Evolutionary conservation across 2,888 invertebrate species (phyloP).

Genomic region (Polietes domitor): DNA sequence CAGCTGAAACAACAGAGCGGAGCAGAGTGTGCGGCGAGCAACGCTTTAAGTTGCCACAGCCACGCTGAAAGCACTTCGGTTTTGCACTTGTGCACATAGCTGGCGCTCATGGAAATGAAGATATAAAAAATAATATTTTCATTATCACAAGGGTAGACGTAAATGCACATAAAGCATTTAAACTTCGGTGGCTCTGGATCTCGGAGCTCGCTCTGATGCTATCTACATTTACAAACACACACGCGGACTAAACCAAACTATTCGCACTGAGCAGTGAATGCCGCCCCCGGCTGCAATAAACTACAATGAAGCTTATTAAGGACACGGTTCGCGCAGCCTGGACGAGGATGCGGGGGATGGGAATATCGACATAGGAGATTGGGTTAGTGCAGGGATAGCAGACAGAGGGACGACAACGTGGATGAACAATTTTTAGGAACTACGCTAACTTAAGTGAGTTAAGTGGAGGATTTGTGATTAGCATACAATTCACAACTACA

Average conservation of each 20-base stretch:
- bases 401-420: neutral
- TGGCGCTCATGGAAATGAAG: neutral
- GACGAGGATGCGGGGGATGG: neutral
- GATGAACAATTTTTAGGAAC: neutral
- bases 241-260: slow-evolving; percentile 11
- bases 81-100: too few species aligned
- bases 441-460: slow-evolving; percentile 21
- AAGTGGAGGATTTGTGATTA: slow-evolving; percentile 19
- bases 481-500: slow-evolving; percentile 1
- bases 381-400: too few species aligned
- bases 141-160: slow-evolving; percentile 20
- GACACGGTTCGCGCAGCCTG: too few species aligned
- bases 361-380: too few species aligned
- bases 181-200: neutral
- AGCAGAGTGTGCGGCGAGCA: neutral
- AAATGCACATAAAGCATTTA: slow-evolving; percentile 21
- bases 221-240: too few species aligned
- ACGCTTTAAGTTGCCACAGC: neutral
- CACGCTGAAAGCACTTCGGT: neutral
- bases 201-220: neutral
- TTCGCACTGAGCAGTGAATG: neutral
- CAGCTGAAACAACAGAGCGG: slow-evolving; percentile 19
- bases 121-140: slow-evolving; percentile 35
- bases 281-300: neutral
- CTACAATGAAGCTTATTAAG: slow-evolving; percentile 19